phyloP scores from a whole-genome alignment of 2,797 vertebrate species.

The Platalea minor region DNA sequence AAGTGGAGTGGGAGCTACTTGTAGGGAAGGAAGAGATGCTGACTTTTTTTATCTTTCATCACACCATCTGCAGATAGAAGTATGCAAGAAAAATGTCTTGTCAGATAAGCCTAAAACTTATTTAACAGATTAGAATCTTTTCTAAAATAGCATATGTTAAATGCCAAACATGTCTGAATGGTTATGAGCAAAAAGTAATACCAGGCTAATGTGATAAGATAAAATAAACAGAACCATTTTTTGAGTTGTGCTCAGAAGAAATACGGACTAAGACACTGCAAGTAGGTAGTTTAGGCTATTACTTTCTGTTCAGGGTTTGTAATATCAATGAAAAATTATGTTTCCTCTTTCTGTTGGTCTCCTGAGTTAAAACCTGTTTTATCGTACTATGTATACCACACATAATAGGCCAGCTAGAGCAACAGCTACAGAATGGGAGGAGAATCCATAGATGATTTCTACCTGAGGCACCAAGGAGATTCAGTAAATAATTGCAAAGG shows the following conservation, averaged over 20 bases:
- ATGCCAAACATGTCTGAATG: constrained; percentile 38
- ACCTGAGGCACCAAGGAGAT: neutral
- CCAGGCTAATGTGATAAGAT: constrained; percentile 44
- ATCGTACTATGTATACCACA: neutral
- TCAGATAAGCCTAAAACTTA: constrained; percentile 63
- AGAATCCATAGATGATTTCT: neutral
- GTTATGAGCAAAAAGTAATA: constrained; percentile 53
- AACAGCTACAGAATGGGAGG: neutral
- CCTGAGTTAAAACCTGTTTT: neutral
- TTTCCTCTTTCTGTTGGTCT: neutral
- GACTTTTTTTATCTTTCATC: constrained; percentile 16
- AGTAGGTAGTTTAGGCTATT: neutral
- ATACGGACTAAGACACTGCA: neutral
- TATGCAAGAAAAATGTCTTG: constrained; percentile 53
- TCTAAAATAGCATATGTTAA: constrained; percentile 48
- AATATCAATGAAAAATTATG: neutral
- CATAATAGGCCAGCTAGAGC: neutral
- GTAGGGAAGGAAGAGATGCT: neutral
- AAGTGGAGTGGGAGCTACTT: neutral
- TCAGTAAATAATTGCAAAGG: neutral
- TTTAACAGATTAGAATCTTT: constrained; percentile 67
- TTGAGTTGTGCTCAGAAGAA: neutral
- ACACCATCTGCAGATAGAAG: constrained; percentile 41
- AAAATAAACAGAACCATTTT: constrained; percentile 55
- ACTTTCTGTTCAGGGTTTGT: neutral